Percentiles rank a stretch among this genome's conserved stretches.
phyloP scores from a whole-genome alignment of 2,113 vertebrate species.

The Myodes glareolus region DNA sequence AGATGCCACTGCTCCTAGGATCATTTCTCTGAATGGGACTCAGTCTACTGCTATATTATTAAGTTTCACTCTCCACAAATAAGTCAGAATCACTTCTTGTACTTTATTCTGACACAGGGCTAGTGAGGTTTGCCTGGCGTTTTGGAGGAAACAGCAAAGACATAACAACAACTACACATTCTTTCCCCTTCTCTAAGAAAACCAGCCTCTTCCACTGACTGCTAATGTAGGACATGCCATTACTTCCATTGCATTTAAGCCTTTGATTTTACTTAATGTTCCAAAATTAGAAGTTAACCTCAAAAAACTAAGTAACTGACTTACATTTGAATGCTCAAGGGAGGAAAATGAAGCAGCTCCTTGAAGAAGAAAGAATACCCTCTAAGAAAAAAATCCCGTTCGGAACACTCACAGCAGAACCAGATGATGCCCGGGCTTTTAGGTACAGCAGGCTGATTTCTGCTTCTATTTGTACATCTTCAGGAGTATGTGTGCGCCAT shows the following conservation, averaged over 20 bases:
- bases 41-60: background rate
- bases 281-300: background rate
- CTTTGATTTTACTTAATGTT: constrained; percentile 15
- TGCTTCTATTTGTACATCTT: background rate
- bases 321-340: background rate
- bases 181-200: background rate
- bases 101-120: background rate
- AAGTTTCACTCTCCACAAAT: background rate
- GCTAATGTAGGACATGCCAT: background rate
- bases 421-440: background rate
- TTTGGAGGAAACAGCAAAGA: background rate
- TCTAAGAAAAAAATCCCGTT: background rate
- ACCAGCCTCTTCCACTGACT: background rate
- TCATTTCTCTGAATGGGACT: background rate
- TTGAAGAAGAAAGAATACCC: background rate
- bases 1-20: background rate
- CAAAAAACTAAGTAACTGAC: background rate
- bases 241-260: background rate
- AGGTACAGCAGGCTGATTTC: background rate
- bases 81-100: background rate
- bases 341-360: background rate
- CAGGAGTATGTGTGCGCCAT: background rate
- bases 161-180: background rate
- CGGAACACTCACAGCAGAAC: background rate
- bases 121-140: background rate